Conservation (phyloP, 2,113 vertebrate species). For the Melanostigma gelatinosum region DNA sequence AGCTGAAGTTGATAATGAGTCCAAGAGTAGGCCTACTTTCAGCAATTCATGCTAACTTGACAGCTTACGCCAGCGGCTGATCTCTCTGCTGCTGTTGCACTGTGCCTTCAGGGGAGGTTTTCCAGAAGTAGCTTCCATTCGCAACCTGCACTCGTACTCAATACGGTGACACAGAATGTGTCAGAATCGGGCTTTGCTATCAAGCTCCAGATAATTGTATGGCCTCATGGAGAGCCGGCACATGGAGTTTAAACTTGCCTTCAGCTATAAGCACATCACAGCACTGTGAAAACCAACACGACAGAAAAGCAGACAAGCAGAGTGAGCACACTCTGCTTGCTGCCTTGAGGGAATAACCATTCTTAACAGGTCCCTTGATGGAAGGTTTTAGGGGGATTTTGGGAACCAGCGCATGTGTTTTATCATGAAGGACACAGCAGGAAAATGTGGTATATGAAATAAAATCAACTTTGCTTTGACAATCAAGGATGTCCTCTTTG, state of each 20-base stretch:
- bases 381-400: slow-evolving; percentile 36
- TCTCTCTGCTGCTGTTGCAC: slow-evolving; percentile 37
- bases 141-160: slow-evolving; percentile 50
- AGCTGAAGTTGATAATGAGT: slow-evolving; percentile 32
- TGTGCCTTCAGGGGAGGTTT: slow-evolving; percentile 58
- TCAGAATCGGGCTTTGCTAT: slow-evolving; percentile 74
- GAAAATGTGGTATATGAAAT: background rate
- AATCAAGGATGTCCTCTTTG: background rate
- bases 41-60: slow-evolving; percentile 46
- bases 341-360: slow-evolving; percentile 37
- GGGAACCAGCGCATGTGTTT: background rate
- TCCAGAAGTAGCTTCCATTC: slow-evolving; percentile 57
- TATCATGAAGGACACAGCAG: background rate
- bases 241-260: slow-evolving; percentile 55
- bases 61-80: slow-evolving; percentile 54
- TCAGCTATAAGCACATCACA: slow-evolving; percentile 46
- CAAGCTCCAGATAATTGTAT: slow-evolving; percentile 67
- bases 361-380: slow-evolving; percentile 29
- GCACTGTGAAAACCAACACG: slow-evolving; percentile 47
- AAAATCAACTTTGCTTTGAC: slow-evolving; percentile 76
- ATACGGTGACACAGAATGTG: slow-evolving; percentile 55
- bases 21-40: slow-evolving; percentile 17
- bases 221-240: slow-evolving; percentile 46
- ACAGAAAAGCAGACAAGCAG: slow-evolving; percentile 41
- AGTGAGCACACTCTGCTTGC: slow-evolving; percentile 7